Evolutionary conservation across 2,888 invertebrate genomes (phyloP), one percentile per base, ranked within the genome.

Genomic region (Orchesellides sinensis): DNA sequence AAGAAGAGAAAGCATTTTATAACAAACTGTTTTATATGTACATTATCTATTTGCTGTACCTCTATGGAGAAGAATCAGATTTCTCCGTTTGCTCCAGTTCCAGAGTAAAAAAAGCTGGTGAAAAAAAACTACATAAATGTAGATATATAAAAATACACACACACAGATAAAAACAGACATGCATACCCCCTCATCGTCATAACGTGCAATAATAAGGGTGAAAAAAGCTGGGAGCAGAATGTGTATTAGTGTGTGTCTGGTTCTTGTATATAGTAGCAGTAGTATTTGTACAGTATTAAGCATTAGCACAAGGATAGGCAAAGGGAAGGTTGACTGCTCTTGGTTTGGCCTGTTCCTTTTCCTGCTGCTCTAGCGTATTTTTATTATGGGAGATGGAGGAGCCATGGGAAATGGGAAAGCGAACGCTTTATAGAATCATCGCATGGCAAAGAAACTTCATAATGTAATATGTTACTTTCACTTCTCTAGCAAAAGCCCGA

Each of bases 241-340:
- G 12, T 29, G 27, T 29, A 59, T 6, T 59, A n/a, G 29, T 59
- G 10, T 40, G 10, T 8, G 32, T 32, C 5, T 32, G 32, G 10
- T 10, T 40, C 10, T 14, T 40, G 40, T 8, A 40, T 14, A 40
- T 14, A 14, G 40, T 40, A 32, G 5, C 27, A 29, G 27, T 49
- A 17, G 49, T 49, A 49, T 17, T 49, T 49, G 40, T 40, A 40
- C n/a, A 32, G 4, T 40, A 2, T 5, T n/a, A 2, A 14, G 8
- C 29, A 59, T 29, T 59, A 23, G 21, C 27, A 59, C 4, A 14
- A 49, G 35, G 25, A 59, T 3, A 52, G 66, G 56, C 40, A 49
- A 68, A 72, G 21, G 63, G 63, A 74, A 74, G 74, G 52, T 74
- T 74, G 73, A 63, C 74, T 74, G 63, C 17, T 74, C 52, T 73